Base-by-base conservation (phyloP, 1,140 invertebrate genomes). In the Agrilus planipennis region DNA sequence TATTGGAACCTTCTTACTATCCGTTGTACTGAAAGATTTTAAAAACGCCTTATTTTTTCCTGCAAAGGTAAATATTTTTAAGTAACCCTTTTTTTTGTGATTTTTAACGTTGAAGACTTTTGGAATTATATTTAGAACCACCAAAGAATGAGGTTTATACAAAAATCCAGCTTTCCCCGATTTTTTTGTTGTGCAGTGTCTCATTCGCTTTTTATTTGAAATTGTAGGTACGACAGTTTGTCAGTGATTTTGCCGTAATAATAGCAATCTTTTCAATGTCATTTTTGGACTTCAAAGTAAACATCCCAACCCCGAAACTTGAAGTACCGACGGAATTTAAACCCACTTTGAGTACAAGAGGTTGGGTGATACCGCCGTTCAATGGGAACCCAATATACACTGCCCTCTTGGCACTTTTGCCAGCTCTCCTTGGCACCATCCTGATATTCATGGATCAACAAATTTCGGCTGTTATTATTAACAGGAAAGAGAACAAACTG, bases 361-460 rank as follows among this genome's bases (percentile, higher is more conserved):
- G 83, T 25, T 99, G 95, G 95, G 56, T 97, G 0, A 87, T 99
- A 48, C 76, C 77, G 37, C 90, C 89, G 0, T 90, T 97, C 52
- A 76, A 77, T 44, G 70, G 75, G 18, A 95, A 94, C 67, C 90
- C 91, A 2, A 68, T 81, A 56, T 98, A 86, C 81, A 83, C 89
- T 21, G 65, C 78, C 2, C 54, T 89, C 2, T 70, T 86, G 3
- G 89, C 92, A 3, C 51, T 87, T 20, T 63, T 94, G 19, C 95
- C 95, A 1, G 93, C 95, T 32, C 63, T 98, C 4, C 64, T 99
- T 11, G 91, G 90, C 20, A 95, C 90, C 11, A 99, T 99, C 56
- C 70, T 99, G 5, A 92, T 99, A 54, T 99, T 98, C 64, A 98
- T 99, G 93, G 95, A 99, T 72, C 95, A 99, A 64, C 94, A 98